Evolutionary conservation across 2,797 vertebrate species (phyloP).

Genomic region (Apogon hyalosoma): DNA sequence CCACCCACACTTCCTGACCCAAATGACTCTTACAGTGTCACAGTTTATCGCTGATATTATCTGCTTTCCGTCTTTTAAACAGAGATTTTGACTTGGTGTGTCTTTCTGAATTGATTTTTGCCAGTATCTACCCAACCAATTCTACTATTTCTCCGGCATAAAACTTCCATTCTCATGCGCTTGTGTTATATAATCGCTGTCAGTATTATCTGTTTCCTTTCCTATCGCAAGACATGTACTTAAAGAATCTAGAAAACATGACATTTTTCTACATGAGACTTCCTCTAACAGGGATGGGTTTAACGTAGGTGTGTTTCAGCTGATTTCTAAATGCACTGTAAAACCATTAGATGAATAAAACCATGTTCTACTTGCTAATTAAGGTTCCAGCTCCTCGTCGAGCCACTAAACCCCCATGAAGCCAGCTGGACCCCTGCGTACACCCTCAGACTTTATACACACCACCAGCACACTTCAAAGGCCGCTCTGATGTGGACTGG

Average conservation of each 20-base stretch:
- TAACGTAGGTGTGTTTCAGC: neutral
- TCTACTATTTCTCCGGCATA: neutral
- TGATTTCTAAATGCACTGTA: conserved; percentile 12
- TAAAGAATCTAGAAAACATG: no score
- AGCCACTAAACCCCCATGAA: conserved; percentile 22
- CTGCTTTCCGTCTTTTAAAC: neutral
- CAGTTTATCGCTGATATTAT: conserved; percentile 3
- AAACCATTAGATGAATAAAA: conserved; percentile 19
- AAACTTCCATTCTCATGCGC: neutral
- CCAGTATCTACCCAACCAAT: neutral
- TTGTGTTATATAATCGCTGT: neutral
- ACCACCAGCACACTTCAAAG: conserved; percentile 53
- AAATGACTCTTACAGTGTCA: conserved; percentile 1
- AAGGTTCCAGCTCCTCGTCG: conserved; percentile 8
- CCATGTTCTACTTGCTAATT: conserved; percentile 22
- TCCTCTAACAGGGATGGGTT: no score
- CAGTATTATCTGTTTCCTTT: neutral
- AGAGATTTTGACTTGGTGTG: neutral
- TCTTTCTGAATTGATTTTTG: neutral
- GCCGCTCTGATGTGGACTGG: conserved; percentile 26
- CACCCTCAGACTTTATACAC: conserved; percentile 31
- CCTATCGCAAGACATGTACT: no score
- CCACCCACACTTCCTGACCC: conserved; percentile 26
- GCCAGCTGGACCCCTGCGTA: conserved; percentile 20
- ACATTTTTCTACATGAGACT: no score